Conservation (phyloP, 2,113 vertebrate species). For the Poeciliopsis prolifica region DNA sequence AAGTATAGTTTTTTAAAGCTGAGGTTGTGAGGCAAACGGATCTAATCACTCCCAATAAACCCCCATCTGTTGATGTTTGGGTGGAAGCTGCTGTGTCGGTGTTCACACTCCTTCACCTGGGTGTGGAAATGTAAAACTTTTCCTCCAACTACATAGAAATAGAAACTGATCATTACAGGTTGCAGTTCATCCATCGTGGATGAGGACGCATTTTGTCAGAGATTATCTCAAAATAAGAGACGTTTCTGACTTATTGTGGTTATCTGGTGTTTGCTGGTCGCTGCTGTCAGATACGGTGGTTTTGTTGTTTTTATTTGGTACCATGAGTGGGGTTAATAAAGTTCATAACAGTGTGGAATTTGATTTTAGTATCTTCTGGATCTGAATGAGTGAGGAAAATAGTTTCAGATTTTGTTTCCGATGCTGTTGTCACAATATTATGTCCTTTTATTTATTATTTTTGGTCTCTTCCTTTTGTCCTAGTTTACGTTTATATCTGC, state of each 20-base stretch:
- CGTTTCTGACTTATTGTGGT: background rate
- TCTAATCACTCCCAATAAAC: too few species aligned
- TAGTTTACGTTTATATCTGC: background rate
- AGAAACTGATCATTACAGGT: conserved; percentile 20
- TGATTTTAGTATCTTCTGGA: background rate
- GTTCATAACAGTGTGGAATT: background rate
- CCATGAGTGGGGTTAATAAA: conserved; percentile 20
- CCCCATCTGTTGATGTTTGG: background rate
- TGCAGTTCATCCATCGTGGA: conserved; percentile 13
- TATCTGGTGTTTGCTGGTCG: conserved; percentile 35
- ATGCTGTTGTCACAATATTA: too few species aligned
- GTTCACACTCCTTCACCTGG: background rate
- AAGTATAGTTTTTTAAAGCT: background rate
- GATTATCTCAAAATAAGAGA: background rate
- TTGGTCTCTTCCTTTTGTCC: too few species aligned
- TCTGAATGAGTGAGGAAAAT: background rate
- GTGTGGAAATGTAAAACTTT: background rate
- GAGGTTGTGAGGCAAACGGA: background rate
- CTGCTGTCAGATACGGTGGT: conserved; percentile 29
- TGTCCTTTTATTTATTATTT: too few species aligned
- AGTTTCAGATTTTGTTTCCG: background rate
- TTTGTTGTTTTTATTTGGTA: conserved; percentile 13
- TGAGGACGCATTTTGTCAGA: conserved; percentile 1
- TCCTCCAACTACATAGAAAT: conserved; percentile 1
- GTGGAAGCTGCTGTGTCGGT: background rate